Evolutionary conservation across 1,140 invertebrate species (phyloP).

Genomic region (Oreohelix idahoensis): DNA sequence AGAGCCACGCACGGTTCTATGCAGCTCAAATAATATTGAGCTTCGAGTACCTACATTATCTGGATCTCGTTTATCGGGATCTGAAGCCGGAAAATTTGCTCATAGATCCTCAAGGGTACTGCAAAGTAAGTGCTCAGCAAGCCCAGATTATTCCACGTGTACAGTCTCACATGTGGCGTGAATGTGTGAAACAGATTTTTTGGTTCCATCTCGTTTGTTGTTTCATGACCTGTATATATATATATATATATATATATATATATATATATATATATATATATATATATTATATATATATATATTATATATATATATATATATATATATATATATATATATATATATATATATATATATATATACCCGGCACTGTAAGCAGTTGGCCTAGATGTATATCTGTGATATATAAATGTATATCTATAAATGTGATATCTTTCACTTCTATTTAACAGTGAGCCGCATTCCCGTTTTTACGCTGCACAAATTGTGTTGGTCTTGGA

Average conservation of each 20-base stretch:
- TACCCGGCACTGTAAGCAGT: background rate
- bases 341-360: too few relatives aligned
- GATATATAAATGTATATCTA: conserved; percentile 1
- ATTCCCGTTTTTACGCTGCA: conserved; percentile 98
- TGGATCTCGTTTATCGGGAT: conserved; percentile 99
- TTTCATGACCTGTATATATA: too few relatives aligned
- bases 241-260: too few relatives aligned
- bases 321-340: too few relatives aligned
- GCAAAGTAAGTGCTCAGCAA: conserved; percentile 68
- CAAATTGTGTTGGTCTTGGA: conserved; percentile 99
- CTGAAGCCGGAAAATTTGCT: conserved; percentile 99
- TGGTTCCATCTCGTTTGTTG: too few relatives aligned
- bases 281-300: too few relatives aligned
- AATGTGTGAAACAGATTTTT: background rate
- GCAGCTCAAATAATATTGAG: conserved; percentile 99
- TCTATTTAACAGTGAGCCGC: conserved; percentile 86
- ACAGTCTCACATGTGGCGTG: too few relatives aligned
- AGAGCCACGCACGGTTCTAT: conserved; percentile 98
- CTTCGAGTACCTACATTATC: conserved; percentile 99
- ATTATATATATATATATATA: too few relatives aligned
- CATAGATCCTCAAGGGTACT: conserved; percentile 84
- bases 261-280: too few relatives aligned
- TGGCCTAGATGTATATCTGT: background rate
- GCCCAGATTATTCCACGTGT: background rate
- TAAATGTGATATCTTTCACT: conserved; percentile 53